These are phyloP conservation scores for Gracilinanus agilis DNA, from an alignment of 2,113 vertebrate genomes.

Conservation along the genomic window DNA sequence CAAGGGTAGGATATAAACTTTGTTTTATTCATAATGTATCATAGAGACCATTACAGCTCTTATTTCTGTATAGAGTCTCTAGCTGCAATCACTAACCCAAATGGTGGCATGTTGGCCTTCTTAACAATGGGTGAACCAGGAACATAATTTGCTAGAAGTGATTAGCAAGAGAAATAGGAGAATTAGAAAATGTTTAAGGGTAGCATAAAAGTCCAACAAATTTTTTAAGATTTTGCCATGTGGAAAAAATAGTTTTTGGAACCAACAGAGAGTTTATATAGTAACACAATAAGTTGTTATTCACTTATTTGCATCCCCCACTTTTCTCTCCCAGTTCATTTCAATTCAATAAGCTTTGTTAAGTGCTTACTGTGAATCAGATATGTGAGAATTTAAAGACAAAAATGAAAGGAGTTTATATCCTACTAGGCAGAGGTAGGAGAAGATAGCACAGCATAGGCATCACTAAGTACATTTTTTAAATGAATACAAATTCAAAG, in stretches of 20 bases:
- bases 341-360: neutral
- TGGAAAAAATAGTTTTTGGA: neutral
- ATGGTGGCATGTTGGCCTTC: neutral
- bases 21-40: slow-evolving; percentile 15
- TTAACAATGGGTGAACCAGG: slow-evolving; percentile 20
- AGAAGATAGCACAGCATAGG: neutral
- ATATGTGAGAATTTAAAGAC: neutral
- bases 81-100: neutral
- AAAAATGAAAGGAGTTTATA: neutral
- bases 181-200: slow-evolving; percentile 12
- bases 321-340: neutral
- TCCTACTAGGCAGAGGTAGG: neutral
- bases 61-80: neutral
- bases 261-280: neutral
- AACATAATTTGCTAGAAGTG: slow-evolving; percentile 40
- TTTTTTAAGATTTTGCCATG: neutral
- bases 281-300: neutral
- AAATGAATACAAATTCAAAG: neutral
- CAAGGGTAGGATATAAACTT: slow-evolving; percentile 9
- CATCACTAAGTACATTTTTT: neutral
- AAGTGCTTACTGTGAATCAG: neutral
- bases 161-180: slow-evolving; percentile 23
- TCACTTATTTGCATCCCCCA: neutral
- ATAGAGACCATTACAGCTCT: neutral
- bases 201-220: slow-evolving; percentile 17